Evolutionary conservation across 2,888 invertebrate species (phyloP), one percentile per base, ranked within the genome.

Genomic region (Aphidoletes aphidimyza): DNA sequence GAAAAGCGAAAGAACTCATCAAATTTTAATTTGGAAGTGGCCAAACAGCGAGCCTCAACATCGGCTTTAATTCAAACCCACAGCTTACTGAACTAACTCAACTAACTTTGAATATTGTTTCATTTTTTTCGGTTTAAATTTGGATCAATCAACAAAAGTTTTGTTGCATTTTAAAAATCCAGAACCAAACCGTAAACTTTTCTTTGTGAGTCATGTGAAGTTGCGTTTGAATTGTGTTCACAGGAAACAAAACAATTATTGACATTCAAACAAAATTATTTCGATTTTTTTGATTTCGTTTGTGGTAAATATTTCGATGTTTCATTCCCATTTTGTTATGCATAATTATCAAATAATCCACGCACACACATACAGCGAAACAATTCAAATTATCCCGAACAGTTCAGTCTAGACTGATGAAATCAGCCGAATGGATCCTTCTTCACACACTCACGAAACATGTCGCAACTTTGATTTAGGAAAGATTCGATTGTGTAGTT

Each of bases 401-500:
- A 37, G n/a, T n/a, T n/a, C n/a, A n/a, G 81, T 37, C 36, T 37
- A 37, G 81, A 81, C 81, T 36, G 37, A n/a, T 9, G 26, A 17
- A 78, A 36, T 17, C 2, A 47, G 47, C 11, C 3, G 47, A 17
- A 17, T 47, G 47, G 47, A 36, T 36, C 36, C 78, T 22, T 19
- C 36, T 69, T 36, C 17, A 9, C 81, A 81, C 36, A n/a, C n/a
- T n/a, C n/a, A 81, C 81, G 81, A 81, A 81, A 81, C 81, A 81
- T 81, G 81, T 81, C 81, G 81, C 81, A 81, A 81, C 37, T 81
- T 81, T 81, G 81, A 81, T 81, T 81, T 81, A 37, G 81, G 81
- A 81, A 81, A 81, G 37, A 81, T 81, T 81, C 81, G 81, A 81
- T 37, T 81, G 36, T 37, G 81, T 81, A n/a, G n/a, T n/a, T n/a